Evolutionary conservation across 2,888 invertebrate genomes (phyloP), one percentile per base, ranked within the genome.

Genomic region (Caenorhabditis macrosperma): DNA sequence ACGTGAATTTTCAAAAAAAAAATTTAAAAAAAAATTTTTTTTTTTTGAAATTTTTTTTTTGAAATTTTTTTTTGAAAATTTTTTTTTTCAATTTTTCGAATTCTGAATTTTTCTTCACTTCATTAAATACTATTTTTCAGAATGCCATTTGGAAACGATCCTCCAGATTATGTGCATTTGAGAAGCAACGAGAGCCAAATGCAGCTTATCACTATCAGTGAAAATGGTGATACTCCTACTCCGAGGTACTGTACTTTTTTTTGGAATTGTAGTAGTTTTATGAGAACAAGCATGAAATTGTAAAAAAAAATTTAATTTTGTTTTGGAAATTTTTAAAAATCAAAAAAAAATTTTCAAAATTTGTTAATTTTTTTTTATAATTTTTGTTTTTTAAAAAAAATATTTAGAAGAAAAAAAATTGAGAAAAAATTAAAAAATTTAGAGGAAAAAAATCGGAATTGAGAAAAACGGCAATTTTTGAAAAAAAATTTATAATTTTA

Each of bases 161-260:
- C 82, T 10, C 83, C 84, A 15, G 83, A 85, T 63, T 85, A 85
- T 72, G 82, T 85, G 22, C 83, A 82, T 44, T 69, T 86, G 67
- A 71, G 81, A 57, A 81, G 80, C 61, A 86, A 85, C 48, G 86
- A 86, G 68, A 86, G 86, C 61, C 86, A 86, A 38, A 85, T 85
- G 84, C 85, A 86, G 76, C 66, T 86, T 55, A 86, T 86, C 44
- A 75, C 82, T 22, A 85, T 85, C 75, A 83, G 82, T 60, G 84
- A 81, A 35, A 79, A 82, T 50, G 63, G 78, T 15, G 85, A 85
- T 60, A 80, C 77, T 4, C 78, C 76, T n/a, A 78, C 82, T 12
- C 82, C 82, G 6, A 82, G 82, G 82, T 82, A 38, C n/a, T n/a
- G n/a, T n/a, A 9, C 33, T 38, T 28, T 50, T 48, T 33, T 30